Percentiles rank a stretch among this genome's conserved stretches.
These are phyloP conservation scores for Notothenia rossii DNA, from an alignment of 2,113 vertebrate species.

Conservation along the genomic window DNA sequence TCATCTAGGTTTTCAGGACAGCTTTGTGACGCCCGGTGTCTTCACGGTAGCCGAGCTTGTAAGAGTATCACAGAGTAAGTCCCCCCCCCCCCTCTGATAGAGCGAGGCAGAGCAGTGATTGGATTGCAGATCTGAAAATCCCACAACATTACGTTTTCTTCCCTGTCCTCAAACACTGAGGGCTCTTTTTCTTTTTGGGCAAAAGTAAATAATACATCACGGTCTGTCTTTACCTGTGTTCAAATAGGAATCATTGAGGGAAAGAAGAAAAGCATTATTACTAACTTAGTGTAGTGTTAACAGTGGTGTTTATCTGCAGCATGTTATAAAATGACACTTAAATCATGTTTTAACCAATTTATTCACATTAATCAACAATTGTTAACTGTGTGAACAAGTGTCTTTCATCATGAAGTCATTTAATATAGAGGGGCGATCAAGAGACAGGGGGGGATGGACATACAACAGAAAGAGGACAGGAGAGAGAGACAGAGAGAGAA, in stretches of 20 bases:
- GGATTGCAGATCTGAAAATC: slow-evolving; percentile 38
- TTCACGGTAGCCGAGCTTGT: slow-evolving; percentile 98
- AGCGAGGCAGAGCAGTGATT: slow-evolving; percentile 27
- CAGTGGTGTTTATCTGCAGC: neutral
- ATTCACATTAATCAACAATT: neutral
- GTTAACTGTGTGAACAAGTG: neutral
- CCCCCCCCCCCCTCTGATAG: neutral
- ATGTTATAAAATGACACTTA: neutral
- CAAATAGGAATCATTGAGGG: too few species aligned
- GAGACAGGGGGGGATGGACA: slow-evolving; percentile 15
- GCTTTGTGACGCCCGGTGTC: slow-evolving; percentile 97
- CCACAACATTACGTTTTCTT: too few species aligned
- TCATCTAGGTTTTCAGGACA: slow-evolving; percentile 99
- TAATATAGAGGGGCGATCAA: neutral
- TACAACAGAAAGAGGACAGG: slow-evolving; percentile 17
- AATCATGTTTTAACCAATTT: neutral
- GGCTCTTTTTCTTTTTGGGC: too few species aligned
- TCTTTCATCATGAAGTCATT: slow-evolving; percentile 1
- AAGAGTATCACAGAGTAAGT: slow-evolving; percentile 99
- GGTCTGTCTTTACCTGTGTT: too few species aligned
- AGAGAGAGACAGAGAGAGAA: slow-evolving; percentile 16
- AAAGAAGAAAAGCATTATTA: too few species aligned
- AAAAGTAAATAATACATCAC: too few species aligned
- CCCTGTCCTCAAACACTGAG: too few species aligned
- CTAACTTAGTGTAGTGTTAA: too few species aligned